Evolutionary conservation across 2,888 invertebrate species (phyloP), one percentile per base, ranked within the genome.

Genomic region (Eulithis prunata): DNA sequence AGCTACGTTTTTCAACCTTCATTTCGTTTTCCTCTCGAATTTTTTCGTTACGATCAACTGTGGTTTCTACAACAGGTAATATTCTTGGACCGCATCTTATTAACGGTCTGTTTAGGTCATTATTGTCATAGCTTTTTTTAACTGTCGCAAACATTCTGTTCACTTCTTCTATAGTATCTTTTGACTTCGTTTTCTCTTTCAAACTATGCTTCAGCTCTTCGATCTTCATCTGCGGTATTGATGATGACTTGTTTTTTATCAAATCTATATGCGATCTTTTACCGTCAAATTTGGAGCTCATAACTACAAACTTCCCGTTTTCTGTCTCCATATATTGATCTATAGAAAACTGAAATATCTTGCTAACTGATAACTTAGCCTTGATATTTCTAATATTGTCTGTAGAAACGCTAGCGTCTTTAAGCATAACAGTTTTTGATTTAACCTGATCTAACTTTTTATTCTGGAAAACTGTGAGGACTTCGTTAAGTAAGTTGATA

Each of bases 201-300:
- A 89, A 68, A 2, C 83, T 83, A 36, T 88, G 77, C 64, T 88
- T 91, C 0, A 90, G 64, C 69, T 91, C 89, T 45, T 92, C 91
- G n/a, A 89, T 68, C 66, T 90, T 91, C 90, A 91, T 91, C 80
- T 87, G 91, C 0, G 92, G 91, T 64, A 91, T 87, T 0, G 92
- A 92, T 1, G 86, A 90, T 0, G 91, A 91, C 63, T 92, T 92
- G 10, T 83, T 84, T 70, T 88, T 88, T 1, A 78, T 77, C 7
- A 90, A 65, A 62, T 85, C 81, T 4, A 83, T 73, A 1, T 78
- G 75, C 45, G 76, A 76, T 38, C 76, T 80, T n/a, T 71, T 70
- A 4, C 71, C 72, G 14, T 84, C 77, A 7, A 87, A 85, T 64
- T 89, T 86, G 14, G 74, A 76, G 36, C 78, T 82, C 0, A 90